Percentiles rank a stretch among this genome's conserved stretches.
Conservation (phyloP, 1,140 invertebrate species). For the Stegodyphus dumicola region DNA sequence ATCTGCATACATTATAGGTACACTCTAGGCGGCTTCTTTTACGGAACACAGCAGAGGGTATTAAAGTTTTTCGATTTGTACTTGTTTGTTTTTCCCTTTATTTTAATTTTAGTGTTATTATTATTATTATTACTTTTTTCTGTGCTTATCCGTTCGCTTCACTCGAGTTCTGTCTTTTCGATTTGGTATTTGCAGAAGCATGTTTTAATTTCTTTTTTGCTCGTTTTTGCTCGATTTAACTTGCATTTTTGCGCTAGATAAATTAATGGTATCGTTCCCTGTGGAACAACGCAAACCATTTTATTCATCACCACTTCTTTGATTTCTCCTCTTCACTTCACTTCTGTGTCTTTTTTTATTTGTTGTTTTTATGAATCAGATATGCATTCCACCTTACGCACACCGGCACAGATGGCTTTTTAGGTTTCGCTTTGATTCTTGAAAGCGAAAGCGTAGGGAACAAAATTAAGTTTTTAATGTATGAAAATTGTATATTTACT, state of each 20-base stretch:
- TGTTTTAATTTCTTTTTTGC: slow-evolving; percentile 52
- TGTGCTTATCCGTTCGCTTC: slow-evolving; percentile 6
- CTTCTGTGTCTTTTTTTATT: background rate
- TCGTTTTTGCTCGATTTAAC: slow-evolving; percentile 6
- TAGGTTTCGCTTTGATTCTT: slow-evolving; percentile 34
- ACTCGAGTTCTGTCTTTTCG: slow-evolving; percentile 28
- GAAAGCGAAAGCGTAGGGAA: background rate
- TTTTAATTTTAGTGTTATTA: background rate
- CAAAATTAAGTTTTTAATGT: slow-evolving; percentile 22
- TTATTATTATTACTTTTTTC: slow-evolving; percentile 33
- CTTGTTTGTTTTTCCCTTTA: background rate
- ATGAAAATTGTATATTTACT: slow-evolving; percentile 45
- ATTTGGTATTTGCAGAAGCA: slow-evolving; percentile 48
- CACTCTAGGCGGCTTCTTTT: slow-evolving; percentile 1
- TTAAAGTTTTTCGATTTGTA: slow-evolving; percentile 47
- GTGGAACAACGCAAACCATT: slow-evolving; percentile 27
- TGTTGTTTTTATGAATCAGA: background rate
- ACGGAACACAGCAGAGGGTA: slow-evolving; percentile 9
- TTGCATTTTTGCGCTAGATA: slow-evolving; percentile 34
- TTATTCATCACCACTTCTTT: slow-evolving; percentile 49
- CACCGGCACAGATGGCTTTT: slow-evolving; percentile 53
- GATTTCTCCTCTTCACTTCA: slow-evolving; percentile 18
- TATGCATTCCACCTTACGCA: slow-evolving; percentile 7
- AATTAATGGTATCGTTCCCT: slow-evolving; percentile 37
- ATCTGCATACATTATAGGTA: slow-evolving; percentile 54